Conservation (phyloP, 2,797 vertebrate genomes). For the Gymnodraco acuticeps region DNA sequence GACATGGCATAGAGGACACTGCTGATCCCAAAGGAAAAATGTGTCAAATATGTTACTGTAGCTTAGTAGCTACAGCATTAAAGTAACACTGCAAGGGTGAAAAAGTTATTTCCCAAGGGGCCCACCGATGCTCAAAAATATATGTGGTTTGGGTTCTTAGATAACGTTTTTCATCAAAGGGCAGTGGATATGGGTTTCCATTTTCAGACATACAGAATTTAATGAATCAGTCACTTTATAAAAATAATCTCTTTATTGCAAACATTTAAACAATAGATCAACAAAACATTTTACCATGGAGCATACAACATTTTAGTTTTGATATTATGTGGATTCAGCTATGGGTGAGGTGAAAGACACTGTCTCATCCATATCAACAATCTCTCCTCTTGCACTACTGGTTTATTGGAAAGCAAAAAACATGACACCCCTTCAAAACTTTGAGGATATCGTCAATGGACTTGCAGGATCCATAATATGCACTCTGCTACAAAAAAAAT, state of each 20-base stretch:
- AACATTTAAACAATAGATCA: not conserved
- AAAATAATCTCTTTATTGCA: not conserved
- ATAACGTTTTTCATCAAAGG: constrained; percentile 40
- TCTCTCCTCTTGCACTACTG: no score
- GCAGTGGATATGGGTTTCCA: constrained; percentile 24
- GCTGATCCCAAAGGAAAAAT: constrained; percentile 55
- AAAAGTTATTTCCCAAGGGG: constrained; percentile 67
- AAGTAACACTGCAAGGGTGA: constrained; percentile 38
- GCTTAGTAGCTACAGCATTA: constrained; percentile 39
- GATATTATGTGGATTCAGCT: no score
- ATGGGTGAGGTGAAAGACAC: no score
- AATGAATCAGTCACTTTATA: constrained; percentile 2
- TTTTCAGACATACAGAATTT: not conserved
- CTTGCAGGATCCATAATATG: no score
- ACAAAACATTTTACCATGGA: not conserved
- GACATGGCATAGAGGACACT: constrained; percentile 33
- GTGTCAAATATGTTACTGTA: constrained; percentile 45
- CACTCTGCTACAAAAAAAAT: no score
- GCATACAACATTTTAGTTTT: no score
- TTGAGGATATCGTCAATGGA: no score
- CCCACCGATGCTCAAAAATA: constrained; percentile 29
- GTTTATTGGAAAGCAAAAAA: no score
- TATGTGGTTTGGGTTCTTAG: constrained; percentile 21
- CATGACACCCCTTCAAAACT: no score
- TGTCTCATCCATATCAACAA: no score